phyloP scores from a whole-genome alignment of 2,888 invertebrate species.

The Nomada lathburiana region DNA sequence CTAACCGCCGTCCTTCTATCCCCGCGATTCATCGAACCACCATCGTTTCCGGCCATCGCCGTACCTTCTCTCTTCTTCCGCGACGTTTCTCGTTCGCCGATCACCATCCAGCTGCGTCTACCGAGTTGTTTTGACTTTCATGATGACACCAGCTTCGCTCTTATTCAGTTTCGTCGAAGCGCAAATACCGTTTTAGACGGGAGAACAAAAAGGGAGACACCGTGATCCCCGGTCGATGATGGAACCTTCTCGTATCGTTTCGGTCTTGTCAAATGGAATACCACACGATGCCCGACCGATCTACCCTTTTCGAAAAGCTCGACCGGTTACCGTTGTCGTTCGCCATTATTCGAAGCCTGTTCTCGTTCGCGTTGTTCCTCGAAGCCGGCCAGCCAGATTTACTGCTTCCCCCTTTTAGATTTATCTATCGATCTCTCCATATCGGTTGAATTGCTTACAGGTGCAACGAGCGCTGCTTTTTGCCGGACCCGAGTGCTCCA shows the following conservation, averaged over 20 bases:
- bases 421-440: conserved; percentile 8
- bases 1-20: conserved; percentile 66
- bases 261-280: conserved; percentile 50
- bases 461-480: conserved; percentile 7
- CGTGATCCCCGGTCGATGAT: conserved; percentile 27
- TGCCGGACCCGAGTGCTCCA: neutral
- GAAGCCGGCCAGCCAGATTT: neutral
- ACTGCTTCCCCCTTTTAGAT: neutral
- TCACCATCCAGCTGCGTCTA: conserved; percentile 29
- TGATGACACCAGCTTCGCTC: too few relatives aligned
- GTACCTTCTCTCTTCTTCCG: neutral
- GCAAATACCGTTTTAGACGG: conserved; percentile 13
- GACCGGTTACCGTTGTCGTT: neutral
- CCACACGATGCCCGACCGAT: neutral
- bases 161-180: too few relatives aligned
- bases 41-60: conserved; percentile 7
- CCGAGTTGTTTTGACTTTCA: conserved; percentile 13
- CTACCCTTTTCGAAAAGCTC: conserved; percentile 2
- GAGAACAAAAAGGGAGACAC: conserved; percentile 11
- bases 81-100: neutral
- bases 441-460: conserved; percentile 18
- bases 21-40: conserved; percentile 30
- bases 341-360: conserved; percentile 2
- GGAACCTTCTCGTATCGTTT: conserved; percentile 33
- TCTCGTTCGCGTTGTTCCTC: neutral